These are phyloP conservation scores for Metalampra italica DNA, from an alignment of 2,888 invertebrate genomes.

Conservation along the genomic window DNA sequence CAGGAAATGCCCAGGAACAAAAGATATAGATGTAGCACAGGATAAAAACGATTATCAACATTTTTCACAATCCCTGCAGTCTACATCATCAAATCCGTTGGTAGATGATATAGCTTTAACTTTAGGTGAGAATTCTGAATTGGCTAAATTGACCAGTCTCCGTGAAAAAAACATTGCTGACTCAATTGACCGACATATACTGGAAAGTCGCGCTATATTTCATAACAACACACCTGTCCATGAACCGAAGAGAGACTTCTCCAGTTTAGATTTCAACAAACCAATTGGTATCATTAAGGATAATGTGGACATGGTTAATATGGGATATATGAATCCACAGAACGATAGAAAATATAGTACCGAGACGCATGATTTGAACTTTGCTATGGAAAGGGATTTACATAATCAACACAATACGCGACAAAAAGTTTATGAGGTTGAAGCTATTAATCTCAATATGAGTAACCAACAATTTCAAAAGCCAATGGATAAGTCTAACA, in stretches of 20 bases:
- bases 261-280: constrained; percentile 36
- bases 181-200: constrained; percentile 27
- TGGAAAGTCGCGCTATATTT: constrained; percentile 41
- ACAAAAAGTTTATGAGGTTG: constrained; percentile 59
- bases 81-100: constrained; percentile 36
- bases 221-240: constrained; percentile 33
- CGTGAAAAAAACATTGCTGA: constrained; percentile 45
- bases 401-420: constrained; percentile 39
- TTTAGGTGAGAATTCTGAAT: constrained; percentile 62
- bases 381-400: constrained; percentile 36
- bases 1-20: constrained; percentile 40
- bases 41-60: constrained; percentile 51
- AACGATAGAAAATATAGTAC: constrained; percentile 43
- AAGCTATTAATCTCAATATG: constrained; percentile 65
- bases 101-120: constrained; percentile 65
- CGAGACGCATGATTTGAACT: constrained; percentile 41
- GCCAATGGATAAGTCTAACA: constrained; percentile 41
- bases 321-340: constrained; percentile 69
- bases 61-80: constrained; percentile 34
- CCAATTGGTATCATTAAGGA: constrained; percentile 47
- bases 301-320: constrained; percentile 69
- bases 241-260: constrained; percentile 41
- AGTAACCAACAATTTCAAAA: constrained; percentile 55
- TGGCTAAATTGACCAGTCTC: constrained; percentile 46
- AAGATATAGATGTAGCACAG: constrained; percentile 28